phyloP scores from a whole-genome alignment of 2,797 vertebrate species.

The Simalia tracyae region DNA sequence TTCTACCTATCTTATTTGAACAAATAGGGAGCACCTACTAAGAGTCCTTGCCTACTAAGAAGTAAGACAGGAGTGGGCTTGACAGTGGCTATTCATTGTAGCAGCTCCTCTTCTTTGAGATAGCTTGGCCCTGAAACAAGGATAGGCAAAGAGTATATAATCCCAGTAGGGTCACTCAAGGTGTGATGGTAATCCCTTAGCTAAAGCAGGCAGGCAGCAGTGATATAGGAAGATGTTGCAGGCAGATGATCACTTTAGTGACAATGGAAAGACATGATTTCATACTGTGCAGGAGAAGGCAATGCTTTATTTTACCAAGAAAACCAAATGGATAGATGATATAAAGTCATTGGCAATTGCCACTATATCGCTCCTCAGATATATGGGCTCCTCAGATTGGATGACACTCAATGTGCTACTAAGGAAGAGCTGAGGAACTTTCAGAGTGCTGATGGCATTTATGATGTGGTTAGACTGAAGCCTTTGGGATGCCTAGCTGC shows the following conservation, averaged over 20 bases:
- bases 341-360: not conserved
- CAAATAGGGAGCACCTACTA: not conserved
- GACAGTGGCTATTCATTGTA: not conserved
- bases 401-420: not conserved
- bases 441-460: not conserved
- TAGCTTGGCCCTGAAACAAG: not conserved
- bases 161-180: not conserved
- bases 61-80: not conserved
- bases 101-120: not conserved
- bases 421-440: not conserved
- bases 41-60: not conserved
- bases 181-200: not conserved
- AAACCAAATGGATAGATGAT: not conserved
- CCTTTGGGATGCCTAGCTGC: not conserved
- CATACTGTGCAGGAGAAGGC: not conserved
- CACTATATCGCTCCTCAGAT: too few relatives aligned
- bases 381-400: not conserved
- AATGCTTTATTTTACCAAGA: not conserved
- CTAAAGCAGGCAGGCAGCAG: not conserved
- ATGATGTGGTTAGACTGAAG: not conserved
- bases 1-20: not conserved
- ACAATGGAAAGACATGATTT: not conserved
- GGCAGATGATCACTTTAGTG: not conserved
- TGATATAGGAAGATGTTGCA: not conserved
- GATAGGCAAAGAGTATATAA: not conserved